Base-by-base conservation (phyloP, 1,140 invertebrate genomes). In the Cherax quadricarinatus region DNA sequence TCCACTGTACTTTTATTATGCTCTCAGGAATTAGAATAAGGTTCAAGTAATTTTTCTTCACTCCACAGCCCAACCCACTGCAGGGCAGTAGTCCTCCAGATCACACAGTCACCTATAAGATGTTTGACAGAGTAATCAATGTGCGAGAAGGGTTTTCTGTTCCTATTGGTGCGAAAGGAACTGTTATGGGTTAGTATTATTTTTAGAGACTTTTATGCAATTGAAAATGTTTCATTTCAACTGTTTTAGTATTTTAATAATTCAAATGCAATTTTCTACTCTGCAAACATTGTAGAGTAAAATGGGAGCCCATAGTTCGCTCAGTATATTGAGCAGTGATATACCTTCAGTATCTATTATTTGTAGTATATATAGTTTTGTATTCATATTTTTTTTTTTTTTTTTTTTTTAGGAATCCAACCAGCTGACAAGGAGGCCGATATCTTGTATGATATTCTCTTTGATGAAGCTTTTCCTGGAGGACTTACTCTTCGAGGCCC, bases 51-150 rank as follows among this genome's bases (percentile, higher is more conserved):
- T 41, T 66, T 5, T 66, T 66, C 5, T 6, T 84, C 57, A 73
- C 18, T 66, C 57, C 57, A 18, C 94, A 93, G 93, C 93, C 82
- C 94, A 96, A 96, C 95, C 96, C 93, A 95, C 96, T 94, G 93
- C 96, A 62, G 95, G 96, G 94, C 95, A 95, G 94, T 88, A 96
- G 83, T 48, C 94, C 96, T 3, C 97, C 97, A 0, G 98, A 98
- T 95, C 95, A 96, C 0, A 95, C 95, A 21, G 96, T 96, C 0
- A 96, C 96, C 5, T 97, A 96, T 94, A 94, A 96, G 92, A 94
- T 99, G 75, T 97, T 98, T 93, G 98, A 99, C 95, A 96, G 98
- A 87, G 97, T 99, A 70, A 96, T 99, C 3, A 97, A 97, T 94
- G 96, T 97, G 0, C 96, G 97, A 62, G 96, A 96, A 79, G 96